Percentiles rank a stretch among this genome's conserved stretches.
Conservation (phyloP, 2,797 vertebrate species). For the Pangasius mekongensis region DNA sequence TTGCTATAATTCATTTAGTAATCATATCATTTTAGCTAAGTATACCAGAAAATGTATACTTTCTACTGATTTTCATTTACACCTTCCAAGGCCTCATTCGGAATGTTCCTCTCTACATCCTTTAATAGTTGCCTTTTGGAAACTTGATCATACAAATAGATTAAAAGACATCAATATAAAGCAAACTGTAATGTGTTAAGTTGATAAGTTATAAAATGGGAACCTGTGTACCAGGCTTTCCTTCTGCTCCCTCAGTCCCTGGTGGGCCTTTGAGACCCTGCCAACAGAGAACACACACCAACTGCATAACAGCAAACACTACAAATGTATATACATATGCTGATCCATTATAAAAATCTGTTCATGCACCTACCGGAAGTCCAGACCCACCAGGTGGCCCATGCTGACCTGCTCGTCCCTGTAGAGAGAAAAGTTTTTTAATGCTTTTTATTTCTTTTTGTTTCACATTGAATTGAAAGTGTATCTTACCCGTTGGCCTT, state of each 20-base stretch:
- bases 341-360: neutral
- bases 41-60: neutral
- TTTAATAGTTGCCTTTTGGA: neutral
- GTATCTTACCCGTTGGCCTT: slow-evolving; percentile 75
- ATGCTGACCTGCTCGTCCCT: slow-evolving; percentile 80
- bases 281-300: slow-evolving; percentile 53
- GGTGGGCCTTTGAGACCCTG: slow-evolving; percentile 77
- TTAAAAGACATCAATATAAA: neutral
- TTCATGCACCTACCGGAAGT: slow-evolving; percentile 68
- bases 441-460: neutral
- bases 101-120: neutral
- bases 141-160: neutral
- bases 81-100: neutral
- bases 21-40: neutral
- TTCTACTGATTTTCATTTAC: neutral
- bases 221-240: slow-evolving; percentile 93
- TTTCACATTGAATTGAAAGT: slow-evolving; percentile 10
- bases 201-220: slow-evolving; percentile 78
- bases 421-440: neutral
- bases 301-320: slow-evolving; percentile 54
- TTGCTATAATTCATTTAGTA: neutral
- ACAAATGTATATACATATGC: neutral
- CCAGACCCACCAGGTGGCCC: slow-evolving; percentile 79
- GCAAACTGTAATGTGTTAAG: slow-evolving; percentile 42
- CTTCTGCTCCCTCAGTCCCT: slow-evolving; percentile 81